A percentile compares a stretch with the other conserved stretches of the same genome.
Evolutionary conservation across 2,888 invertebrate genomes (phyloP).

Genomic region (Apotomis capreana): DNA sequence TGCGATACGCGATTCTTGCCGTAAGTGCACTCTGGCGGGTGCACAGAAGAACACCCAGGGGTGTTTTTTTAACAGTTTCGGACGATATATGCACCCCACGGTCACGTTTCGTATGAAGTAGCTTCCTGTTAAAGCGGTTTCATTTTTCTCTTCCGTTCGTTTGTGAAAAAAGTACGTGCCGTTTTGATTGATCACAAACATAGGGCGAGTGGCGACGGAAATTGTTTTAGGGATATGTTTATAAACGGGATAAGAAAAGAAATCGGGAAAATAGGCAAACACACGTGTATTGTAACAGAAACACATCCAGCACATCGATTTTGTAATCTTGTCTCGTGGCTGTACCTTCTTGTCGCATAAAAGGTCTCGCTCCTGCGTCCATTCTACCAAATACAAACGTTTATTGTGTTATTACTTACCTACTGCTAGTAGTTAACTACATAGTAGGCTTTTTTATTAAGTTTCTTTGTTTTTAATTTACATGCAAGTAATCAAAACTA

Average conservation of each 20-base stretch:
- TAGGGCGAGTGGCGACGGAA: background rate
- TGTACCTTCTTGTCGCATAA: no score
- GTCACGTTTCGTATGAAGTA: conserved; percentile 81
- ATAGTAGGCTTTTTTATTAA: no score
- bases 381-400: no score
- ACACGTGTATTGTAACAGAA: no score
- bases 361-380: no score
- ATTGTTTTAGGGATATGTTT: background rate
- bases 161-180: conserved; percentile 43
- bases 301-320: no score
- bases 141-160: conserved; percentile 71
- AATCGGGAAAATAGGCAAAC: background rate
- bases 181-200: conserved; percentile 32
- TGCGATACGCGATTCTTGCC: background rate
- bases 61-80: conserved; percentile 77
- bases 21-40: conserved; percentile 34
- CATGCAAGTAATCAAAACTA: no score
- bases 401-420: no score
- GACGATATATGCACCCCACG: conserved; percentile 77
- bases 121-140: conserved; percentile 77
- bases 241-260: background rate
- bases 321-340: no score
- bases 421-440: no score
- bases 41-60: conserved; percentile 58
- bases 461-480: no score